A percentile compares a stretch with the other conserved stretches of the same genome.
phyloP scores from a whole-genome alignment of 2,113 vertebrate species.

The Microcebus murinus region DNA sequence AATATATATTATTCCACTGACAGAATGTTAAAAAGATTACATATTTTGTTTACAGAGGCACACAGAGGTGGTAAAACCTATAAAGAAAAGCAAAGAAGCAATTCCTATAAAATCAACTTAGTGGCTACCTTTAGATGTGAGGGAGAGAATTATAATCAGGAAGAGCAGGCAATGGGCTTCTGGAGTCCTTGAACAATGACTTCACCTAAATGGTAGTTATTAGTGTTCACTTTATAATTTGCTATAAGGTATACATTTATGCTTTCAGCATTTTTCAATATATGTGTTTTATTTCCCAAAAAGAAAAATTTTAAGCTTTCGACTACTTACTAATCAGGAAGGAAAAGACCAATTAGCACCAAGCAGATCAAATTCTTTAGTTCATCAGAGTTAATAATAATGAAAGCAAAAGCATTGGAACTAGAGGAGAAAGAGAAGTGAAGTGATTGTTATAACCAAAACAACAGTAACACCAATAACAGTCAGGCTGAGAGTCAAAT shows the following conservation, averaged over 20 bases:
- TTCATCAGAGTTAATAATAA: background rate
- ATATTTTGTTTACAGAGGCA: background rate
- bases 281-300: background rate
- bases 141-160: background rate
- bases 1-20: background rate
- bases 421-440: background rate
- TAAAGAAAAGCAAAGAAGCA: background rate
- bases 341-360: background rate
- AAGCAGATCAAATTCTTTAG: background rate
- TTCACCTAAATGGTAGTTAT: background rate
- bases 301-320: background rate
- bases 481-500: too few species aligned
- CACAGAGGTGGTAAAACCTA: background rate
- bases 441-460: background rate
- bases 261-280: background rate
- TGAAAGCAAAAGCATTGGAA: background rate
- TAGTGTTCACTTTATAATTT: background rate
- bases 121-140: background rate
- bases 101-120: background rate
- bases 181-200: background rate
- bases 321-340: background rate
- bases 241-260: background rate
- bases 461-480: background rate
- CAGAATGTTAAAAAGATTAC: background rate
- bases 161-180: background rate